phyloP scores from a whole-genome alignment of 2,888 invertebrate genomes.

The Silvanus unidentatus region DNA sequence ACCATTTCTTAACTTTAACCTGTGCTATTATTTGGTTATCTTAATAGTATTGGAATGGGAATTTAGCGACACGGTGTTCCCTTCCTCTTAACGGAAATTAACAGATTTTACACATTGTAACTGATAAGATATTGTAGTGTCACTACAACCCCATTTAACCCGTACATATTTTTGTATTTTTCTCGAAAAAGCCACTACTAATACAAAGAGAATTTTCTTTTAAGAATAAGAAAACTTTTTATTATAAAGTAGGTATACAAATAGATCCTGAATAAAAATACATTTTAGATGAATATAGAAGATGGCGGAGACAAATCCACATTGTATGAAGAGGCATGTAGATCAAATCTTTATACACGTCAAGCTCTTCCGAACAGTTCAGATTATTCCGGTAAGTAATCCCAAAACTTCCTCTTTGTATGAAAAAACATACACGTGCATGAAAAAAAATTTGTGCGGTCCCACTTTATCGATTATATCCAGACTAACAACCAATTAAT shows the following conservation, averaged over 20 bases:
- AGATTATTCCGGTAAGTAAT: constrained; percentile 54
- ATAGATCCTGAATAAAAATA: too few relatives aligned
- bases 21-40: constrained; percentile 22
- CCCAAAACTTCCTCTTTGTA: too few relatives aligned
- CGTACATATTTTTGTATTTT: too few relatives aligned
- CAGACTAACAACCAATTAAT: too few relatives aligned
- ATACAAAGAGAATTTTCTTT: too few relatives aligned
- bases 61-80: constrained; percentile 4
- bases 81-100: constrained; percentile 13
- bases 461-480: too few relatives aligned
- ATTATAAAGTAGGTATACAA: too few relatives aligned
- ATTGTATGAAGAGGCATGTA: constrained; percentile 40
- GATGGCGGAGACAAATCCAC: constrained; percentile 37
- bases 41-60: constrained; percentile 21
- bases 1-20: constrained; percentile 18
- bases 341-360: constrained; percentile 34
- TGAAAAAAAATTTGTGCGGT: too few relatives aligned
- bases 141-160: neutral
- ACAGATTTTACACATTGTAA: constrained; percentile 10
- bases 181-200: too few relatives aligned
- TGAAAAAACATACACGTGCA: neutral
- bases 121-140: neutral
- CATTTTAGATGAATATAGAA: constrained; percentile 30
- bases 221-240: too few relatives aligned
- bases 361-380: constrained; percentile 49